Evolutionary conservation across 2,797 vertebrate genomes (phyloP).

Genomic region (Pipistrellus nathusii): DNA sequence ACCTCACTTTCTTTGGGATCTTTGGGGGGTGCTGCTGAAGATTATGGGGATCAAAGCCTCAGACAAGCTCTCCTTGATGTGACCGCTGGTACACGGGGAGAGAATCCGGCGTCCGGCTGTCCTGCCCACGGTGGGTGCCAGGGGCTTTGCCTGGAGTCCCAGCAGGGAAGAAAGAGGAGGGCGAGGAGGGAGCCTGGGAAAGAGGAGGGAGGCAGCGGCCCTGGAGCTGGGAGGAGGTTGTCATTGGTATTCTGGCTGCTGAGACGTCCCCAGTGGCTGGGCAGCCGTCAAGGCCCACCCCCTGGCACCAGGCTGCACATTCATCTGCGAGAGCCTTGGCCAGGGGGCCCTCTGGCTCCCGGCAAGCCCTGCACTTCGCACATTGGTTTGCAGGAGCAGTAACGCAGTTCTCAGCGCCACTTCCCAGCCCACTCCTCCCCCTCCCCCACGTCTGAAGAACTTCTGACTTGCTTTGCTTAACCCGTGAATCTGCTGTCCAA

Average conservation of each 20-base stretch:
- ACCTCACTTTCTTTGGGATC: neutral
- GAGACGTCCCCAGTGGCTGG: neutral
- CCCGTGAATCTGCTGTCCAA: neutral
- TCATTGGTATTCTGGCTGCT: conserved; percentile 72
- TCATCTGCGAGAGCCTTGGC: conserved; percentile 20
- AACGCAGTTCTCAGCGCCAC: neutral
- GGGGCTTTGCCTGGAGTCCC: conserved; percentile 56
- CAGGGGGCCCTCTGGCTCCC: conserved; percentile 15
- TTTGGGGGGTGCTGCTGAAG: neutral
- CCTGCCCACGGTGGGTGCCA: conserved; percentile 21
- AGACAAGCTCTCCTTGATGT: neutral
- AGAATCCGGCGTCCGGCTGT: conserved; percentile 48
- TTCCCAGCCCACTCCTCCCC: neutral
- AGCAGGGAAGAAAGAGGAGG: neutral
- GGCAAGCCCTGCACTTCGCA: conserved; percentile 48
- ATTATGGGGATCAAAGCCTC: neutral
- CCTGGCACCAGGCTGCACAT: conserved; percentile 62
- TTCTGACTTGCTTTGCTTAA: conserved; percentile 1
- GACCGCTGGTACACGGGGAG: neutral
- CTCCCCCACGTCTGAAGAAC: neutral
- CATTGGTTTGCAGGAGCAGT: neutral
- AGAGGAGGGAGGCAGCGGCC: conserved; percentile 1
- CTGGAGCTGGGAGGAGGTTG: neutral
- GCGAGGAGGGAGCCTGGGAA: conserved; percentile 69
- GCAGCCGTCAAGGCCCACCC: conserved; percentile 44